Percentiles rank a stretch among this genome's conserved stretches.
phyloP scores from a whole-genome alignment of 2,113 vertebrate species.

The Hydrochoerus hydrochaeris region DNA sequence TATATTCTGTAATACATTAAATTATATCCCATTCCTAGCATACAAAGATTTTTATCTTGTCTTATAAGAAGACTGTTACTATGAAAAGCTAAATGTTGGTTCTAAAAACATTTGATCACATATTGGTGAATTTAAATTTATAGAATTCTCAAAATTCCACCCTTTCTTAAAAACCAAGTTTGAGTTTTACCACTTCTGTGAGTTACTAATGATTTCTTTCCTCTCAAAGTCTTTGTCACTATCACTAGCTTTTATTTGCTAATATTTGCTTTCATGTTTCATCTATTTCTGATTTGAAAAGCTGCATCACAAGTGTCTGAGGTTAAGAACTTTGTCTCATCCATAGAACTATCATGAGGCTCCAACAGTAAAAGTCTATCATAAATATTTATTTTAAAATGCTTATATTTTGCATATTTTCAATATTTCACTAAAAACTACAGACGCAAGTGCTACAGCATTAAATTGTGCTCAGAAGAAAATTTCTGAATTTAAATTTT shows the following conservation, averaged over 20 bases:
- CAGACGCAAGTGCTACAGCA: background rate
- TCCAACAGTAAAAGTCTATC: background rate
- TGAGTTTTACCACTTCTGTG: background rate
- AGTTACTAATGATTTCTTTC: background rate
- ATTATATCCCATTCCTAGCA: background rate
- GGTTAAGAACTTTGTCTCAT: background rate
- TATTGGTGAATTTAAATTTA: background rate
- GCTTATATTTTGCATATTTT: background rate
- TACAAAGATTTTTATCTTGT: background rate
- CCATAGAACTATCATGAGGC: background rate
- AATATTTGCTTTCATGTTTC: background rate
- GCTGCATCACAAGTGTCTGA: background rate
- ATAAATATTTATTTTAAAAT: slow-evolving; percentile 9
- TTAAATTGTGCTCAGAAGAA: background rate
- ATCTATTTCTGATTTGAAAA: background rate
- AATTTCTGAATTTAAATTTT: slow-evolving; percentile 11
- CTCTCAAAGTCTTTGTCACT: background rate
- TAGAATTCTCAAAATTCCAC: background rate
- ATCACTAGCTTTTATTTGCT: background rate
- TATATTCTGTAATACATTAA: background rate
- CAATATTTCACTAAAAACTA: background rate
- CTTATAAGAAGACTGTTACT: background rate
- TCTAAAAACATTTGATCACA: background rate
- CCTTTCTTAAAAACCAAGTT: background rate
- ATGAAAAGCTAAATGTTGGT: background rate